Percentiles rank a stretch among this genome's conserved stretches.
phyloP scores from a whole-genome alignment of 64 coral and sea anemone genomes.

The Platygyra sinensis region DNA sequence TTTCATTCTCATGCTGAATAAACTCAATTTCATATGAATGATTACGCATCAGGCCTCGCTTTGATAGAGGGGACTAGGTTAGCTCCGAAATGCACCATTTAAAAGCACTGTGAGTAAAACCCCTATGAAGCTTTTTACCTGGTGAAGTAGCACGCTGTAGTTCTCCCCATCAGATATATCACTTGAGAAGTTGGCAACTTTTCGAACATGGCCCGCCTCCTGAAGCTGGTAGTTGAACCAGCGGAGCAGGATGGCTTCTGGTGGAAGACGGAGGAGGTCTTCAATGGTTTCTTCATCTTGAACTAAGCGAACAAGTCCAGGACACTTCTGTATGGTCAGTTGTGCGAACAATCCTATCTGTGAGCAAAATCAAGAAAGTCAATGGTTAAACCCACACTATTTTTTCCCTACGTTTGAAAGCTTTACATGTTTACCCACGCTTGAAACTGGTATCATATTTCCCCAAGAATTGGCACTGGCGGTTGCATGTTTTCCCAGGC shows the following conservation, averaged over 20 bases:
- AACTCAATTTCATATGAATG: no score
- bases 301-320: slow-evolving; percentile 78
- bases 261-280: slow-evolving; percentile 70
- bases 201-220: slow-evolving; percentile 76
- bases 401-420: background rate
- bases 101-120: no score
- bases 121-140: slow-evolving; percentile 9
- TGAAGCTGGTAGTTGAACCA: slow-evolving; percentile 98
- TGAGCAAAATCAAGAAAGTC: background rate
- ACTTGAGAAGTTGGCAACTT: slow-evolving; percentile 73
- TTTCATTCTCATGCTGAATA: no score
- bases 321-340: slow-evolving; percentile 80
- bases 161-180: slow-evolving; percentile 89
- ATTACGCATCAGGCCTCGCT: no score
- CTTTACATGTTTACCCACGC: no score
- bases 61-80: no score
- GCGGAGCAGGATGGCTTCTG: slow-evolving; percentile 83
- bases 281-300: slow-evolving; percentile 81
- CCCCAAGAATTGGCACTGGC: no score
- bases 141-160: slow-evolving; percentile 87
- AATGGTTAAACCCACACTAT: background rate
- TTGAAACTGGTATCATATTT: no score
- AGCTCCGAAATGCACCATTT: no score
- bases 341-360: slow-evolving; percentile 92
- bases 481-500: no score